Percentiles rank a stretch among this genome's conserved stretches.
These are phyloP conservation scores for Speoplatyrhinus poulsoni DNA, from an alignment of 2,113 vertebrate genomes.

Conservation along the genomic window DNA sequence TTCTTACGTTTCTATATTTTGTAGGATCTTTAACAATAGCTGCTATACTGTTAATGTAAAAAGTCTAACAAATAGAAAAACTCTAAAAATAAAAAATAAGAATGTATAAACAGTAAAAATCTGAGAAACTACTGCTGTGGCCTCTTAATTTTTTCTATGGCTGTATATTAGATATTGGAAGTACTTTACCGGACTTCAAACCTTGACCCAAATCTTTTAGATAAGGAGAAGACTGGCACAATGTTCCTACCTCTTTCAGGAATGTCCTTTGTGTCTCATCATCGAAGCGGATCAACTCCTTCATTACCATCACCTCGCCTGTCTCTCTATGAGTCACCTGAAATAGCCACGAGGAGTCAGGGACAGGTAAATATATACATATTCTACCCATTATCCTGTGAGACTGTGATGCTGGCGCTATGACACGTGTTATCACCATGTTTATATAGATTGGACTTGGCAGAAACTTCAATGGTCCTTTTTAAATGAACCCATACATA, in stretches of 20 bases:
- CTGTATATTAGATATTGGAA: too few species aligned
- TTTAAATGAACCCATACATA: neutral
- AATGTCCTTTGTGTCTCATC: conserved; percentile 96
- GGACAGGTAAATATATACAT: neutral
- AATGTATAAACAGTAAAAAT: too few species aligned
- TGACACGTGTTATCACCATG: neutral
- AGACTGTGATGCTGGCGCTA: neutral
- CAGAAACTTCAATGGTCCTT: neutral
- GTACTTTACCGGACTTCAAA: neutral
- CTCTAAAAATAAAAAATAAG: too few species aligned
- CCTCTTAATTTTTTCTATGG: neutral
- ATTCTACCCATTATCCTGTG: neutral
- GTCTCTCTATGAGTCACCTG: conserved; percentile 95
- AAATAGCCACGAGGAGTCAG: neutral
- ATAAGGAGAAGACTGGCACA: neutral
- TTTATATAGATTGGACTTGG: neutral
- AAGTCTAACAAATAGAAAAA: too few species aligned
- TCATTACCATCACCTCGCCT: conserved; percentile 99
- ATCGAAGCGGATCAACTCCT: conserved; percentile 95
- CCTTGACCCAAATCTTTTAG: neutral
- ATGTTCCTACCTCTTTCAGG: conserved; percentile 87
- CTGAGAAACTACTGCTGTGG: too few species aligned
- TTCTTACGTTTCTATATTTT: neutral
- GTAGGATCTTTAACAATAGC: neutral
- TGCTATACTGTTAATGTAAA: too few species aligned